A percentile compares a stretch with the other conserved stretches of the same genome.
These are phyloP conservation scores for Mercenaria mercenaria DNA, from an alignment of 1,140 invertebrate species.

Conservation along the genomic window DNA sequence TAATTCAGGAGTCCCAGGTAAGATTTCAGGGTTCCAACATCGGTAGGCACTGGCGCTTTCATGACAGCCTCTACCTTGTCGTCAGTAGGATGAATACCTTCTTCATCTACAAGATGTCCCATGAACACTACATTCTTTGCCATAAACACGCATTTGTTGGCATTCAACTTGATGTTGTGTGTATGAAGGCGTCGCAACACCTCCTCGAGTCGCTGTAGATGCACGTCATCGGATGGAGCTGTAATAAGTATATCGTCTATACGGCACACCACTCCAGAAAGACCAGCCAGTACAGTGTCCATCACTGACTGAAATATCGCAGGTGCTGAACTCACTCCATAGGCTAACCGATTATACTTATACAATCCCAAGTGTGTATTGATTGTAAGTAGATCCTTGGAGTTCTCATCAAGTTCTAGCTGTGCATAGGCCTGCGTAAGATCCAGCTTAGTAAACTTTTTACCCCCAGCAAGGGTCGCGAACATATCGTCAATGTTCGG, in stretches of 20 bases:
- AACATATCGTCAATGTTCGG: constrained; percentile 64
- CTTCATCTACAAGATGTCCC: constrained; percentile 35
- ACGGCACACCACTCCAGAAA: constrained; percentile 28
- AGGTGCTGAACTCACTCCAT: constrained; percentile 87
- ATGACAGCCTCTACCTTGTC: constrained; percentile 19
- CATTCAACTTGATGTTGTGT: neutral
- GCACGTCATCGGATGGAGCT: neutral
- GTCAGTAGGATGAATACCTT: constrained; percentile 51
- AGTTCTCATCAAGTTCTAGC: constrained; percentile 76
- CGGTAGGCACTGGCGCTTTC: constrained; percentile 20
- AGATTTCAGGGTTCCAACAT: constrained; percentile 49
- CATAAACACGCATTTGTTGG: constrained; percentile 30
- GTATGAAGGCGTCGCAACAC: constrained; percentile 39
- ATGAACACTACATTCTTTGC: constrained; percentile 1
- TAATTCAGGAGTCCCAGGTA: constrained; percentile 64
- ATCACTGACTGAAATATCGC: constrained; percentile 87
- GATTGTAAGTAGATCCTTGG: constrained; percentile 75
- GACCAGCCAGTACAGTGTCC: constrained; percentile 45
- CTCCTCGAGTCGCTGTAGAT: constrained; percentile 6
- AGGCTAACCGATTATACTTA: constrained; percentile 85
- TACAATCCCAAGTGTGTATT: constrained; percentile 86
- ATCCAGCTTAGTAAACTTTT: constrained; percentile 79
- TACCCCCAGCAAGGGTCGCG: constrained; percentile 64
- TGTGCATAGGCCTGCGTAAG: constrained; percentile 79
- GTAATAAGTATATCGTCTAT: constrained; percentile 68